A percentile compares a stretch with the other conserved stretches of the same genome.
phyloP scores from a whole-genome alignment of 2,797 vertebrate species.

The Crotalus adamanteus region DNA sequence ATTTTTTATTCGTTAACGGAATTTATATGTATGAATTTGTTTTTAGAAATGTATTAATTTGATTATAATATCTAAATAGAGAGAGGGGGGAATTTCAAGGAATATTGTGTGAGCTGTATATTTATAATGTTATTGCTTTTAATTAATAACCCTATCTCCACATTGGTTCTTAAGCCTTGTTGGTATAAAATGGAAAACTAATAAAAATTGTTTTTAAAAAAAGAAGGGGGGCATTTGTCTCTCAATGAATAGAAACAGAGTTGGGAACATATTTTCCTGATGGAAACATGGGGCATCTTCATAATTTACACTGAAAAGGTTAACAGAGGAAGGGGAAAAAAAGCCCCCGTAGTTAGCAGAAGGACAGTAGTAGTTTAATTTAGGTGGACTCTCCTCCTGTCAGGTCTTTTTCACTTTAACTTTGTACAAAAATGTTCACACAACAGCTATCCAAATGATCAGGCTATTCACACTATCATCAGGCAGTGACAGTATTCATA shows the following conservation, averaged over 20 bases:
- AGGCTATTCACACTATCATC: not conserved
- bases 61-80: no score
- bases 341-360: not conserved
- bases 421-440: not conserved
- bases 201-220: no score
- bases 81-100: no score
- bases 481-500: not conserved
- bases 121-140: no score
- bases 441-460: not conserved
- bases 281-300: not conserved
- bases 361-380: not conserved
- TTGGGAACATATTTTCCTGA: not conserved
- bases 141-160: no score
- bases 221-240: not conserved
- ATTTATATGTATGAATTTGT: no score
- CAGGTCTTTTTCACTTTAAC: not conserved
- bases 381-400: not conserved
- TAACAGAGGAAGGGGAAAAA: accelerated
- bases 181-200: no score
- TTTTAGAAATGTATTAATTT: no score
- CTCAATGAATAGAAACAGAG: no score
- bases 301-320: not conserved
- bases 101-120: no score
- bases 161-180: no score
- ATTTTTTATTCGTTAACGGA: no score